Base-by-base conservation (phyloP, 1,140 invertebrate species). In the Anthonomus grandis region DNA sequence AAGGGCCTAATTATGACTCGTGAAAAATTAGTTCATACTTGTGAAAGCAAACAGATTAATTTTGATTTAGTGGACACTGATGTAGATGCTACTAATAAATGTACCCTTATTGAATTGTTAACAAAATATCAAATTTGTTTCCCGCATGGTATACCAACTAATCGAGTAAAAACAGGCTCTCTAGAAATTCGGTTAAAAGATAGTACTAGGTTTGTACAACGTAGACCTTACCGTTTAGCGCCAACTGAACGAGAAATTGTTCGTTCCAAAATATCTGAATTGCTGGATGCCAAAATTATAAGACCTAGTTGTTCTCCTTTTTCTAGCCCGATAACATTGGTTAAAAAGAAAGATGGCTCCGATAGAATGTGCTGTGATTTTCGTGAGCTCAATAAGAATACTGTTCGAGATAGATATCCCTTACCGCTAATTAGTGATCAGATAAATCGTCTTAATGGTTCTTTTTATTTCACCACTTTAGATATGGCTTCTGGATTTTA, bases 361-460 rank as follows among this genome's bases (percentile, higher is more conserved):
- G 3, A 18, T 15, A 4, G 41, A 9, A 4, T 68, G 27, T 69
- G 66, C 37, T 44, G 66, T 6, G 69, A 70, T 46, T 70, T 56
- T 58, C 42, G 65, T 3, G 22, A 21, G 3, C 44, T 70, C 5
- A 70, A 69, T 52, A 59, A 56, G 38, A 38, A 57, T 3, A 63
- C 57, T 1, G 22, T 52, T 2, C 64, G 57, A 23, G 59, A 66
- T 57, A 50, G 19, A 34, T 50, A 39, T 19, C 47, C 47, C 12
- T 53, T 53, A 12, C 71, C 72, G 1, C 24, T 63, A n/a, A 68
- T 72, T 4, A 63, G 71, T 8, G 69, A 71, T 13, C 60, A 57
- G 38, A 19, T n/a, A n/a, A n/a, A n/a, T n/a, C n/a, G n/a, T n/a
- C n/a, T n/a, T n/a, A n/a, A n/a, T n/a, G n/a, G n/a, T n/a, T n/a